Percentiles rank a stretch among this genome's conserved stretches.
These are phyloP conservation scores for Parasteatoda lunata DNA, from an alignment of 2,888 invertebrate genomes.

Conservation along the genomic window DNA sequence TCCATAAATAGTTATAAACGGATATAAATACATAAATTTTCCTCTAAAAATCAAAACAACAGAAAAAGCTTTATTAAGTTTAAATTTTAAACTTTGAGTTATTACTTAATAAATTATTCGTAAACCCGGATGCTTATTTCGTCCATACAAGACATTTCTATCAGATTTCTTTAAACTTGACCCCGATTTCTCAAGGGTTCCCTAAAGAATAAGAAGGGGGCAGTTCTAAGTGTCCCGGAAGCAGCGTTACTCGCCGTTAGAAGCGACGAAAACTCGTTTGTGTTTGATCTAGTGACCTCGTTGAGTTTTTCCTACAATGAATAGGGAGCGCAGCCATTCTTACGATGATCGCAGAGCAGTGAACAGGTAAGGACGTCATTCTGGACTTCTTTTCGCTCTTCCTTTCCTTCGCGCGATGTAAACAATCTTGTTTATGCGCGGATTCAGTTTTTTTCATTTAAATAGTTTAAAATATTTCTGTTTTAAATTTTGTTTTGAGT, in stretches of 20 bases:
- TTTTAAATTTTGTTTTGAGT: too few relatives aligned
- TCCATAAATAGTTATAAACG: too few relatives aligned
- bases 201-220: not conserved
- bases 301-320: not conserved
- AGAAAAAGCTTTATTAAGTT: too few relatives aligned
- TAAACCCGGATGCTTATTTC: too few relatives aligned
- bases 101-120: too few relatives aligned
- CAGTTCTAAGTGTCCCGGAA: not conserved
- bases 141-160: too few relatives aligned
- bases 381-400: not conserved
- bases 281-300: not conserved
- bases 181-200: not conserved
- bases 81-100: too few relatives aligned
- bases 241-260: not conserved
- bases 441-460: too few relatives aligned
- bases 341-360: not conserved
- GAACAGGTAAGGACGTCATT: slow-evolving; percentile 19
- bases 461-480: too few relatives aligned
- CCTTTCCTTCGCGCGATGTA: not conserved
- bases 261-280: not conserved
- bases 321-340: slow-evolving; percentile 1
- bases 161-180: not conserved
- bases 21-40: too few relatives aligned
- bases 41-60: too few relatives aligned
- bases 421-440: too few relatives aligned